phyloP scores from a whole-genome alignment of 2,888 invertebrate species.

The Antheraea yamamai region DNA sequence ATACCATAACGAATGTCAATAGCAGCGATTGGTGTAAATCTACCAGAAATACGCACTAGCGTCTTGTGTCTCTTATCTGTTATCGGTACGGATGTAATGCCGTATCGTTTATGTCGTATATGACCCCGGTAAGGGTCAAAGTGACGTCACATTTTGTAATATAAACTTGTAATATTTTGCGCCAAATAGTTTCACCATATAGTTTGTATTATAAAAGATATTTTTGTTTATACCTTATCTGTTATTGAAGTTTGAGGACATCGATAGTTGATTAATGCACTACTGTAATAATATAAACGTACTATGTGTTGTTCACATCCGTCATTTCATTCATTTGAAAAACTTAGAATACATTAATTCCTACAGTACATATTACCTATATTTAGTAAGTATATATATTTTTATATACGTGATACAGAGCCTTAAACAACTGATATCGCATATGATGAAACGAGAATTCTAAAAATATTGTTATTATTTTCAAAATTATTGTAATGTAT shows the following conservation, averaged over 20 bases:
- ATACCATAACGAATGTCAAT: conserved; percentile 49
- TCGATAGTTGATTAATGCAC: not conserved
- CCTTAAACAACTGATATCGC: too few relatives aligned
- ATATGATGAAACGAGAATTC: too few relatives aligned
- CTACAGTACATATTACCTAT: too few relatives aligned
- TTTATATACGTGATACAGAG: too few relatives aligned
- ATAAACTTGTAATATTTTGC: not conserved
- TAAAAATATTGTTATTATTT: not conserved
- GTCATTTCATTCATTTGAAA: too few relatives aligned
- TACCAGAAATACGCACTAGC: conserved; percentile 55
- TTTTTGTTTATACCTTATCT: not conserved
- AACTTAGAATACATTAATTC: too few relatives aligned
- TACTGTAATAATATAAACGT: not conserved
- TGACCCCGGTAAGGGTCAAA: conserved; percentile 52
- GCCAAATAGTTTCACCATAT: not conserved
- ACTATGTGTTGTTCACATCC: too few relatives aligned
- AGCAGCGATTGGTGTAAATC: conserved; percentile 43
- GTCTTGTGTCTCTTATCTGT: conserved; percentile 47
- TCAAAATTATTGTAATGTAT: not conserved
- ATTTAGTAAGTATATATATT: too few relatives aligned
- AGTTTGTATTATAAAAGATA: not conserved
- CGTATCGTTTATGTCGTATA: conserved; percentile 40
- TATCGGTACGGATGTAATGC: conserved; percentile 56
- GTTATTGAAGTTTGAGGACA: conserved; percentile 11
- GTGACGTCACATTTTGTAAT: conserved; percentile 40